phyloP scores from a whole-genome alignment of 2,888 invertebrate genomes.

The Achlya flavicornis region DNA sequence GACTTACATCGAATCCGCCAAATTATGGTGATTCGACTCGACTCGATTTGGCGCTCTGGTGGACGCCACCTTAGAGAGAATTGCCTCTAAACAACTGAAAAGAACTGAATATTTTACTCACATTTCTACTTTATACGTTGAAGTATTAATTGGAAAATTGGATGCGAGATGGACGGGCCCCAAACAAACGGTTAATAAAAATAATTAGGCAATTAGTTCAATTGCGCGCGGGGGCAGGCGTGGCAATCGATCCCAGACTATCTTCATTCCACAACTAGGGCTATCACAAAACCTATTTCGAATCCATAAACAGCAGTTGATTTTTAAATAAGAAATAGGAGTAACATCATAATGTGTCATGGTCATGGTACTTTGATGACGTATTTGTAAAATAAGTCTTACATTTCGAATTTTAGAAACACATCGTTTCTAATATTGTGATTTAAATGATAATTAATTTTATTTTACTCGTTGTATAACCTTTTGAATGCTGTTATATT shows the following conservation, averaged over 20 bases:
- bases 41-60: too few relatives aligned
- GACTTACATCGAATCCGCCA: too few relatives aligned
- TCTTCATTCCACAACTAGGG: conserved; percentile 54
- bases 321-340: too few relatives aligned
- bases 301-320: background rate
- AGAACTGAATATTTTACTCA: conserved; percentile 19
- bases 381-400: too few relatives aligned
- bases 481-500: background rate
- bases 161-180: conserved; percentile 55
- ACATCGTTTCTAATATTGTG: too few relatives aligned
- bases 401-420: too few relatives aligned
- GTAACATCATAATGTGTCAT: too few relatives aligned
- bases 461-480: background rate
- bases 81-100: conserved; percentile 11
- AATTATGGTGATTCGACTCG: too few relatives aligned
- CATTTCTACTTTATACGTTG: conserved; percentile 27
- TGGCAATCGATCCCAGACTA: conserved; percentile 57
- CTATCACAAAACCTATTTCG: conserved; percentile 26
- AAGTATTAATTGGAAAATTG: conserved; percentile 64
- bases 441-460: too few relatives aligned
- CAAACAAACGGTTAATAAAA: conserved; percentile 80
- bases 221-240: conserved; percentile 68
- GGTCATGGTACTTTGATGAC: too few relatives aligned
- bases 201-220: conserved; percentile 79
- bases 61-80: background rate